These are phyloP conservation scores for Amblyteles armatorius DNA, from an alignment of 2,888 invertebrate genomes.

Conservation along the genomic window DNA sequence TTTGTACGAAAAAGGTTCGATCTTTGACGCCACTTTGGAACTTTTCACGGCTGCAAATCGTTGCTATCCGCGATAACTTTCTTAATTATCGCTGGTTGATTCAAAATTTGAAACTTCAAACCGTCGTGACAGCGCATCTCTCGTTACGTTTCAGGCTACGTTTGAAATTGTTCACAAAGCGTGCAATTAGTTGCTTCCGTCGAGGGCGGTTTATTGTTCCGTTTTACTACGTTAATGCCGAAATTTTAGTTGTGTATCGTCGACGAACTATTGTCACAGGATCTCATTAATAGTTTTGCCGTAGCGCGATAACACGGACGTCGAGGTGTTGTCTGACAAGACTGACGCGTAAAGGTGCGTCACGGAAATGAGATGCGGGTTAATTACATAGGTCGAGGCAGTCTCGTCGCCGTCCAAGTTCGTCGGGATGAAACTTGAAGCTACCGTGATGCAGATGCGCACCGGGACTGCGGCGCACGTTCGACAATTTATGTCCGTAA, in stretches of 20 bases:
- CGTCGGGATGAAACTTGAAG: constrained; percentile 14
- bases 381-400: constrained; percentile 27
- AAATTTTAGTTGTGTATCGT: constrained; percentile 2
- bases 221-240: background rate
- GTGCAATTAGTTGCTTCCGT: background rate
- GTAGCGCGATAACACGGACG: constrained; percentile 5
- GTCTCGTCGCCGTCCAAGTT: constrained; percentile 3
- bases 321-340: constrained; percentile 18
- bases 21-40: background rate
- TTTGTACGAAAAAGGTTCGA: background rate
- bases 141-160: background rate
- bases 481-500: constrained; percentile 16
- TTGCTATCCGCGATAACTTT: background rate
- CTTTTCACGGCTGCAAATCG: background rate
- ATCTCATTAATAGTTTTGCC: constrained; percentile 34
- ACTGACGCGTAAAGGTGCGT: constrained; percentile 23
- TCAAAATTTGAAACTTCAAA: background rate
- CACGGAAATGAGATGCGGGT: constrained; percentile 24
- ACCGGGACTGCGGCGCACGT: background rate
- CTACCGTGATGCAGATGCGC: constrained; percentile 20
- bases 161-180: background rate
- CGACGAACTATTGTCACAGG: background rate
- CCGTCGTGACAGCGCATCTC: background rate
- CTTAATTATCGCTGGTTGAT: background rate
- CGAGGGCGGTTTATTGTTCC: background rate